phyloP scores from a whole-genome alignment of 2,888 invertebrate genomes.

The Drosophila fungiperda region DNA sequence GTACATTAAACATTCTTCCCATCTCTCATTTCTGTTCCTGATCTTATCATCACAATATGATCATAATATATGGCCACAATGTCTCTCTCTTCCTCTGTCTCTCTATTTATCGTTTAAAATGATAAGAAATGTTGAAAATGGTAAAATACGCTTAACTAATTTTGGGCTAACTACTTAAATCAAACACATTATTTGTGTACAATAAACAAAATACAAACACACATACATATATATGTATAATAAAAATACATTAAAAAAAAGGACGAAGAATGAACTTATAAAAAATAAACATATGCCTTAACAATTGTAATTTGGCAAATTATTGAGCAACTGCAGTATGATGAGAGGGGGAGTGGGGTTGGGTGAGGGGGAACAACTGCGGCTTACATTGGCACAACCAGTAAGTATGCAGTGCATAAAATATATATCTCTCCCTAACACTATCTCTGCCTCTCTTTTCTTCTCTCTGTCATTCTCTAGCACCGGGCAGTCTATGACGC shows the following conservation, averaged over 20 bases:
- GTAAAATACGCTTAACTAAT: conserved; percentile 72
- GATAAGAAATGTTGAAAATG: conserved; percentile 31
- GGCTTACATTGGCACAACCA: conserved; percentile 53
- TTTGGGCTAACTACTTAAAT: conserved; percentile 75
- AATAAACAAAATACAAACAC: conserved; percentile 22
- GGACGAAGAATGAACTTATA: conserved; percentile 13
- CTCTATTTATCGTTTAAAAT: neutral
- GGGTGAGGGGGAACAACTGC: neutral
- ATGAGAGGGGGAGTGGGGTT: neutral
- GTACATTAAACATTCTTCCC: conserved; percentile 3
- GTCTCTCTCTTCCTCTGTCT: conserved; percentile 10
- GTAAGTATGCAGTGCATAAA: conserved; percentile 48
- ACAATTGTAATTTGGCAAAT: conserved; percentile 72
- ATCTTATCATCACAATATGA: conserved; percentile 12
- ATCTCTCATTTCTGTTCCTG: conserved; percentile 4
- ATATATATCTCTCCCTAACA: conserved; percentile 15
- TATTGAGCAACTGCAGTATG: conserved; percentile 69
- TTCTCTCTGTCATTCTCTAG: conserved; percentile 13
- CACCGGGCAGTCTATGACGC: conserved; percentile 25
- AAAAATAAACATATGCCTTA: conserved; percentile 49
- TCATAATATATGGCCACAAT: conserved; percentile 60
- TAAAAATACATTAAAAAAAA: conserved; percentile 16
- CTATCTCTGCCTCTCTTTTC: conserved; percentile 1
- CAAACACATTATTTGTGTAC: conserved; percentile 30
- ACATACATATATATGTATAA: conserved; percentile 18